Base-by-base conservation (phyloP, 2,113 vertebrate species). In the Morone saxatilis region DNA sequence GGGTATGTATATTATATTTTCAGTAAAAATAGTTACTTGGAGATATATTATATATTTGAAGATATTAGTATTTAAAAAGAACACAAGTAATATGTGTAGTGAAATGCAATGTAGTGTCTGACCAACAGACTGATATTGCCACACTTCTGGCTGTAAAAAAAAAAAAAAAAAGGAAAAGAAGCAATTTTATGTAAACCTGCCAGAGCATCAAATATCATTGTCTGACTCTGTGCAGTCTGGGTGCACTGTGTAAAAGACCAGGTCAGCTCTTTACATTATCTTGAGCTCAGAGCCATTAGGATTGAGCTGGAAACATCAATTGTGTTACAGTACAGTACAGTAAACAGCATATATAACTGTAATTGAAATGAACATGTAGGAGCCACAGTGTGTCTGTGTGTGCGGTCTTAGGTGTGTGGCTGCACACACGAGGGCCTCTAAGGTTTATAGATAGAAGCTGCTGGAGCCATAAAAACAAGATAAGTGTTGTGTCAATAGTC, bases 401-500 rank as follows among this genome's bases (percentile, higher is more conserved):
- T 59, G 68, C 4, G 4, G 2, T 4, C 17, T 1, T 48, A 19
- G 20, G 47, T 68, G 47, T 68, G 74, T 60, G 75, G 25, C 43
- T 51, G 43, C 45, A 62, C 48, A 66, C 68, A 74, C 41, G 5
- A 74, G 80, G 40, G 81, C 72, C 61, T 75, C 14, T 12, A 66
- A 72, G 84, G 87, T 92, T 92, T 89, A 92, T 80, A 82, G 90
- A 91, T 82, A 89, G 82, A 77, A 84, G 85, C 86, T 16, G 53
- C 81, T 74, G 76, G 73, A 88, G 86, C 92, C 92, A 94, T 94
- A 95, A 95, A 94, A 88, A 78, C 86, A 88, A 92, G 87, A 88
- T 94, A 94, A 96, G 90, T 92, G 92, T 87, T 92, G 90, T 96
- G 93, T 93, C 95, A 94, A 95, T 95, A 95, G 85, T 88, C 84